Conservation (phyloP, 2,797 vertebrate species). For the Microctenopoma steveboyesi region DNA sequence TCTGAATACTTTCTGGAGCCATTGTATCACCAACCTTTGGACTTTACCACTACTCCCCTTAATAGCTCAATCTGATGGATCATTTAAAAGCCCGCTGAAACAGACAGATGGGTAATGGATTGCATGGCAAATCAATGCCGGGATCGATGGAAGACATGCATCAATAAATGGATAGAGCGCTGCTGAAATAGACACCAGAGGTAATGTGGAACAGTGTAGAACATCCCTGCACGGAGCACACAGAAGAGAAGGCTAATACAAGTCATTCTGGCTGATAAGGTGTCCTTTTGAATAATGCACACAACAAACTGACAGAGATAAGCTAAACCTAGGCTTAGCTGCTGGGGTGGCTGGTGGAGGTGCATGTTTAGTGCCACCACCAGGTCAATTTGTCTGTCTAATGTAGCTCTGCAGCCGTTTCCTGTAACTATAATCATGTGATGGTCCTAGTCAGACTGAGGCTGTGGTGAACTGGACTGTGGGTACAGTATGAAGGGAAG, state of each 20-base stretch:
- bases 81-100: constrained; percentile 82
- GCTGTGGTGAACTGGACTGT: constrained; percentile 25
- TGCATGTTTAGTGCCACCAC: constrained; percentile 32
- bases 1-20: neutral
- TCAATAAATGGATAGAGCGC: constrained; percentile 83
- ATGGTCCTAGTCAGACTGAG: constrained; percentile 18
- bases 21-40: constrained; percentile 76
- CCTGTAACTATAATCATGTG: constrained; percentile 41
- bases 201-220: constrained; percentile 61
- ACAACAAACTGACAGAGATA: constrained; percentile 67
- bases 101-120: constrained; percentile 84
- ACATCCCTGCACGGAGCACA: constrained; percentile 63
- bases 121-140: constrained; percentile 79
- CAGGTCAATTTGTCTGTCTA: constrained; percentile 11
- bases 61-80: constrained; percentile 79
- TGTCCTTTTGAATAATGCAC: constrained; percentile 75
- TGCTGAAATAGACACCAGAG: constrained; percentile 77
- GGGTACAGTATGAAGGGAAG: constrained; percentile 28
- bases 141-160: constrained; percentile 80
- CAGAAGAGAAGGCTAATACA: constrained; percentile 55
- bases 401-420: constrained; percentile 25
- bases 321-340: constrained; percentile 64
- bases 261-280: constrained; percentile 62
- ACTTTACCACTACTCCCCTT: constrained; percentile 75
- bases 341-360: constrained; percentile 27